Conservation (phyloP, 1,140 invertebrate genomes). For the Polypedilum vanderplanki region DNA sequence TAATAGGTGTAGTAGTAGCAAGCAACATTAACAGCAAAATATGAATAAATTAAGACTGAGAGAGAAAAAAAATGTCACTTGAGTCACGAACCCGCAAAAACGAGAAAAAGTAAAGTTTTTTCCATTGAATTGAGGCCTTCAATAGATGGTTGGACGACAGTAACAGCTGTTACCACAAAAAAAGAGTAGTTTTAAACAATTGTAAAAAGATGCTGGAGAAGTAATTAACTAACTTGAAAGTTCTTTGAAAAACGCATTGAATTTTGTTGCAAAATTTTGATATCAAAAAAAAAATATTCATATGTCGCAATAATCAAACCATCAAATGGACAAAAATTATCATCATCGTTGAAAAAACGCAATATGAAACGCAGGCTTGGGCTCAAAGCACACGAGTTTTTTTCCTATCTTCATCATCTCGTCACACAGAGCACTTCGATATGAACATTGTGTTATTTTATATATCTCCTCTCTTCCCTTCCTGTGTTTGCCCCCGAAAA, state of each 20-base stretch:
- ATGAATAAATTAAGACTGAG: slow-evolving; percentile 1
- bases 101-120: not conserved
- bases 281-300: too few species aligned
- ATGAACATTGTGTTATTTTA: not conserved
- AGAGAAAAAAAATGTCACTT: slow-evolving; percentile 8
- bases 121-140: slow-evolving; percentile 10
- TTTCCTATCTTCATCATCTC: not conserved
- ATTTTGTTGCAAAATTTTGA: too few species aligned
- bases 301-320: not conserved
- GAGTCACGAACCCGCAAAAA: not conserved
- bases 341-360: not conserved
- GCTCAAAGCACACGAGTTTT: not conserved
- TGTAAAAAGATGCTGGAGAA: too few species aligned
- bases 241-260: too few species aligned
- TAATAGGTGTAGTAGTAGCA: too few species aligned
- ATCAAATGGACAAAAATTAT: not conserved
- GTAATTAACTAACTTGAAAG: too few species aligned
- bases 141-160: not conserved
- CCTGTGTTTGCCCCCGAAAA: not conserved
- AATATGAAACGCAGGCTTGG: slow-evolving; percentile 4
- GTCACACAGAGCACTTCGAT: slow-evolving; percentile 11
- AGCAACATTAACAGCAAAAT: not conserved
- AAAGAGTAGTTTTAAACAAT: too few species aligned
- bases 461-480: slow-evolving; percentile 23
- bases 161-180: not conserved